Evolutionary conservation across 2,797 vertebrate genomes (phyloP).

Genomic region (Delichon dasypus): DNA sequence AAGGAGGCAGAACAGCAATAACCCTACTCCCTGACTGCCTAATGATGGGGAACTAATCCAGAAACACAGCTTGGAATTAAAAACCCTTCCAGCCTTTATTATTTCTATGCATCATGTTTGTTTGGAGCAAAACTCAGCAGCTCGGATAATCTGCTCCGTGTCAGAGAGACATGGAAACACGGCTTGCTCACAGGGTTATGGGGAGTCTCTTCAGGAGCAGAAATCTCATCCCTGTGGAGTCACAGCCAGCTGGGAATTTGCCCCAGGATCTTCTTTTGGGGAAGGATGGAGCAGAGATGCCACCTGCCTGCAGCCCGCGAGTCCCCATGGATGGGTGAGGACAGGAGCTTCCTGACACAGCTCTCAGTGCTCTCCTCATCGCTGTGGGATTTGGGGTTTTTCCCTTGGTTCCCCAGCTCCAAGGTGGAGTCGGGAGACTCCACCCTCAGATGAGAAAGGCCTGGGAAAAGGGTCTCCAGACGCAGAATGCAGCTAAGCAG

Average conservation of each 20-base stretch:
- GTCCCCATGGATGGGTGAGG: not conserved
- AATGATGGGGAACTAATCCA: slow-evolving; percentile 15
- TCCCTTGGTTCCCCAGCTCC: not conserved
- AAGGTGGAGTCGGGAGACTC: not conserved
- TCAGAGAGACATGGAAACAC: not conserved
- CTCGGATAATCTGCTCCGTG: not conserved
- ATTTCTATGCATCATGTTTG: not conserved
- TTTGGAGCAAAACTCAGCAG: not conserved
- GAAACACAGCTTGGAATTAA: not conserved
- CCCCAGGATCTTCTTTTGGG: not conserved
- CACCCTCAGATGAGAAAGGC: not conserved
- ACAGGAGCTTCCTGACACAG: not conserved
- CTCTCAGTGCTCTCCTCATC: not conserved
- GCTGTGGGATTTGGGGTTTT: not conserved
- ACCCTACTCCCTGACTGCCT: not conserved
- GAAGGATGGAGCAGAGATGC: not conserved
- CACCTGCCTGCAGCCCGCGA: not conserved
- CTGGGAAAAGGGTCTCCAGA: not conserved
- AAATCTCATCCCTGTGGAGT: not conserved
- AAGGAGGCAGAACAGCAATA: not conserved
- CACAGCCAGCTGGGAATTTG: not conserved
- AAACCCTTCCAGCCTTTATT: slow-evolving; percentile 14
- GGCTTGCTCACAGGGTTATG: not conserved
- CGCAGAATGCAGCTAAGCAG: not conserved
- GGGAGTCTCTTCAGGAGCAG: not conserved